phyloP scores from a whole-genome alignment of 1,140 invertebrate genomes.

The Dendrolimus punctatus region DNA sequence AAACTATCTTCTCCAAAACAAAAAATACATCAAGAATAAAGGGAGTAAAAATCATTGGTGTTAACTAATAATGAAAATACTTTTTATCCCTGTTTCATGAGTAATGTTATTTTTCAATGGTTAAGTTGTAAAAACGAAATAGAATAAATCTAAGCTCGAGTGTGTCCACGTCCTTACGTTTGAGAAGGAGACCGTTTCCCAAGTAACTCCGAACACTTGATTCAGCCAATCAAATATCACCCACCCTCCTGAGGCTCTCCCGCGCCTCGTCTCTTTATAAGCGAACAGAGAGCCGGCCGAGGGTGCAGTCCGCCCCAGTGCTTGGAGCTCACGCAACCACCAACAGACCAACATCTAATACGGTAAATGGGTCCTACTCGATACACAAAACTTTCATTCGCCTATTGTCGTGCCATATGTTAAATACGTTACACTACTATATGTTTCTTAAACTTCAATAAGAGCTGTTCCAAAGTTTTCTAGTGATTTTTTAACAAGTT shows the following conservation, averaged over 20 bases:
- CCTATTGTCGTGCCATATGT: no score
- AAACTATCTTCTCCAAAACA: no score
- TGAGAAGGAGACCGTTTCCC: conserved; percentile 58
- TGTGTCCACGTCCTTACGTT: conserved; percentile 54
- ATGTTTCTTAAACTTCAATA: no score
- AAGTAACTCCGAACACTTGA: conserved; percentile 69
- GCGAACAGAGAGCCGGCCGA: conserved; percentile 21
- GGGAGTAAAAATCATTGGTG: no score
- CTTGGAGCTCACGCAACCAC: conserved; percentile 26
- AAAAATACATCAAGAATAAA: no score
- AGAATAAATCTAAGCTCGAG: conserved; percentile 19
- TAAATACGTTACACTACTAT: no score
- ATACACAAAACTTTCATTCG: no score
- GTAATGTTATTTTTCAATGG: no score
- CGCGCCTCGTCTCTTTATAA: conserved; percentile 67
- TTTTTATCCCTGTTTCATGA: no score
- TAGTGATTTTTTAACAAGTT: no score
- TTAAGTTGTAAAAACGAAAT: conserved; percentile 9
- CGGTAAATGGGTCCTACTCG: neutral
- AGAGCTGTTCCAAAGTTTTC: no score
- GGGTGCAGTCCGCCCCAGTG: conserved; percentile 39
- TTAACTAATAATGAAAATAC: no score
- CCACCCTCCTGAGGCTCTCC: conserved; percentile 58
- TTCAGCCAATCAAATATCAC: conserved; percentile 70
- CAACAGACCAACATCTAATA: conserved; percentile 3